A percentile compares a stretch with the other conserved stretches of the same genome.
phyloP scores from a whole-genome alignment of 2,797 vertebrate species.

The Myripristis murdjan region DNA sequence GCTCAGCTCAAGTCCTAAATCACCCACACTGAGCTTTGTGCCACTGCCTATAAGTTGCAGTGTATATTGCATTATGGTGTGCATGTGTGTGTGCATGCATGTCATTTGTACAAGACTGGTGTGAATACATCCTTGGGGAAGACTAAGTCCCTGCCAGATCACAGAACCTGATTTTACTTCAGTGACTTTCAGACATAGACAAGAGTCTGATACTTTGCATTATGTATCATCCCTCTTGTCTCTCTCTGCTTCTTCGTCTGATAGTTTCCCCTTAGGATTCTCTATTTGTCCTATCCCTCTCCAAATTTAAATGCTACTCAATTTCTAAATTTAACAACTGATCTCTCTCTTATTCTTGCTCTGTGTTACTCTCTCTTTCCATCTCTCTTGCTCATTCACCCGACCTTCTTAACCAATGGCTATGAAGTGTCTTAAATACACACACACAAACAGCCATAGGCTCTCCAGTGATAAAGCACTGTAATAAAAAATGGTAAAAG shows the following conservation, averaged over 20 bases:
- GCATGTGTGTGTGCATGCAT: constrained; percentile 23
- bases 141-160: constrained; percentile 4
- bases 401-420: not conserved
- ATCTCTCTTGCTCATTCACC: not conserved
- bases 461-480: not conserved
- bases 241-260: not conserved
- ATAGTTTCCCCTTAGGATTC: not conserved
- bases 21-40: constrained; percentile 56
- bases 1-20: constrained; percentile 48
- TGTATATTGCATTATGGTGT: not conserved
- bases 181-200: constrained; percentile 5
- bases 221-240: not conserved
- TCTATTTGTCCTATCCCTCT: not conserved
- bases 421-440: not conserved
- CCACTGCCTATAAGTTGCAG: constrained; percentile 41
- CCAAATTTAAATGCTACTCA: too few species aligned
- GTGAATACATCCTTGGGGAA: constrained; percentile 16
- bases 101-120: constrained; percentile 8
- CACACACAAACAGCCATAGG: not conserved
- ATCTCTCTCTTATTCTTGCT: not conserved
- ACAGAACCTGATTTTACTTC: constrained; percentile 14
- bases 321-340: too few species aligned
- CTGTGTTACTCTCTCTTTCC: not conserved
- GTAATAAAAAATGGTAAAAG: too few species aligned
- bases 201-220: not conserved